Evolutionary conservation across 2,113 vertebrate species (phyloP).

Genomic region (Marcusenius ussheri): DNA sequence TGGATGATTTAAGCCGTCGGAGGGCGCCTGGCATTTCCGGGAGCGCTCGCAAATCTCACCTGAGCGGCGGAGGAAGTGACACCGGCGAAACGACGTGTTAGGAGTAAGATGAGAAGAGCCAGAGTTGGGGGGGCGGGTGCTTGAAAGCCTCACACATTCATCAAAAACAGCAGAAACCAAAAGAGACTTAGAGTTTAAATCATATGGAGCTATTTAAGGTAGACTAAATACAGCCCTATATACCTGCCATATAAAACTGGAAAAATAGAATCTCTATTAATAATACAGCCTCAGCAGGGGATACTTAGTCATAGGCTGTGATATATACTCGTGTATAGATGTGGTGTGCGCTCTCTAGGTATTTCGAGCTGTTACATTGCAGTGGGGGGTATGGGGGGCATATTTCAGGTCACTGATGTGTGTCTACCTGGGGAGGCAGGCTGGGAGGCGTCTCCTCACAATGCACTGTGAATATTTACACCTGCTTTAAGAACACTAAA

Average conservation of each 20-base stretch:
- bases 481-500: neutral
- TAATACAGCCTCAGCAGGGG: neutral
- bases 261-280: neutral
- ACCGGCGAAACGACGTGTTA: neutral
- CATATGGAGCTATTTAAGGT: conserved; percentile 1
- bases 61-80: neutral
- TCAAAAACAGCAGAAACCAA: neutral
- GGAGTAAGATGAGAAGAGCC: neutral
- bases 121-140: neutral
- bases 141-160: conserved; percentile 1
- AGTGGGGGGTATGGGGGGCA: neutral
- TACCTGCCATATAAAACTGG: conserved; percentile 1
- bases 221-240: neutral
- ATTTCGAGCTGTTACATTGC: neutral
- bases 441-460: neutral
- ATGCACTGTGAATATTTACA: neutral
- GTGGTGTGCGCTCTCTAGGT: neutral
- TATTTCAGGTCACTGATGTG: neutral
- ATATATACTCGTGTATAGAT: neutral
- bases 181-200: neutral
- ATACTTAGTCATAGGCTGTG: neutral
- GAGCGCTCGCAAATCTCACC: neutral
- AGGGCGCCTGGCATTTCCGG: neutral
- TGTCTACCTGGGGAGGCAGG: neutral
- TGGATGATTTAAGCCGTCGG: neutral